Conservation (phyloP, 2,797 vertebrate species). For the Intellagama lesueurii region DNA sequence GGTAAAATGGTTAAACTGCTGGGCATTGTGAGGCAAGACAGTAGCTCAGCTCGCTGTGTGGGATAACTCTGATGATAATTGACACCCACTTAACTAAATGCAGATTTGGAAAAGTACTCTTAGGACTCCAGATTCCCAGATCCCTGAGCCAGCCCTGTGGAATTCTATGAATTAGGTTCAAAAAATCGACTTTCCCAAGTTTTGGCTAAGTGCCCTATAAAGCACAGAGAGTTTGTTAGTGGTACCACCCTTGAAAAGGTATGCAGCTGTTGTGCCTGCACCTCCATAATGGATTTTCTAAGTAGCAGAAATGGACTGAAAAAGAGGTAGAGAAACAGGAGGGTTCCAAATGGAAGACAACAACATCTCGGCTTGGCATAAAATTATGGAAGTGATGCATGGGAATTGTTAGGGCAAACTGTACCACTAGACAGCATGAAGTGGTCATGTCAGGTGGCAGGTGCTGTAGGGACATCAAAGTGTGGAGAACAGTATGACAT, state of each 20-base stretch:
- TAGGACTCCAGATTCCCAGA: too few species aligned
- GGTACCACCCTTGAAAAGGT: background rate
- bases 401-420: background rate
- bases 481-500: background rate
- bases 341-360: background rate
- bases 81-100: background rate
- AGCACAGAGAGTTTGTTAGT: background rate
- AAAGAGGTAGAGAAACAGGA: background rate
- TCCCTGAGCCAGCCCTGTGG: too few species aligned
- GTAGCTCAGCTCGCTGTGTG: background rate
- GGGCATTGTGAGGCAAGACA: background rate
- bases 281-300: background rate
- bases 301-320: background rate
- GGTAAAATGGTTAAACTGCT: background rate
- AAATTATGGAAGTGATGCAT: background rate
- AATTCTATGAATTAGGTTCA: too few species aligned
- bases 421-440: background rate
- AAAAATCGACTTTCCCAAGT: too few species aligned
- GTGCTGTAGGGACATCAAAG: background rate
- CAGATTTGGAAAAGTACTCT: too few species aligned
- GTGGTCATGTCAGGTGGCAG: background rate
- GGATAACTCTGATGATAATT: background rate
- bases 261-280: background rate
- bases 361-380: background rate
- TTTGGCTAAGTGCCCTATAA: background rate